Evolutionary conservation across 2,888 invertebrate genomes (phyloP), one percentile per base, ranked within the genome.

Genomic region (Euzetes globulus): DNA sequence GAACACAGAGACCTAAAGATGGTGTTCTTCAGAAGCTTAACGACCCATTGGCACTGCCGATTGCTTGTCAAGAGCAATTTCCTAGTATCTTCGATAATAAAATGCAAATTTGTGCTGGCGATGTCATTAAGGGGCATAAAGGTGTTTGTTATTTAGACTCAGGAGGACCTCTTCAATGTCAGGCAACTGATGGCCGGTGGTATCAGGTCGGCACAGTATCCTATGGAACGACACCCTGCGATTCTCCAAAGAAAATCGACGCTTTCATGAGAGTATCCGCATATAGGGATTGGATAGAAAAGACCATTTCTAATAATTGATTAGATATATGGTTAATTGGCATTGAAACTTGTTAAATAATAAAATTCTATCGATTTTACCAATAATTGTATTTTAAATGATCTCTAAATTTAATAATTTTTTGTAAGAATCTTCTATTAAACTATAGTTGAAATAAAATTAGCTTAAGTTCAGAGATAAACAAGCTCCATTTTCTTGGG

Each of bases 141-240:
- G 81, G 76, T 79, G 82, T 6, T 78, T 74, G 74, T 33, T n/a
- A 5, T n/a, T 33, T n/a, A 13, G 73, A 73, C 47, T 65, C 73
- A 1, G 73, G 73, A 15, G 55, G 73, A 37, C 73, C 73, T 13
- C 63, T 63, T 19, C 52, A 52, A 15, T 73, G 73, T n/a, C 81
- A 41, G 17, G 25, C 17, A 1, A 27, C 13, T 29, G 50, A 63
- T 25, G 52, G 25, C 5, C 9, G 19, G n/a, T 73, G 73, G 73
- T 68, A 68, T 52, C 73, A 73, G 47, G 4, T 73, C 2, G 73
- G 73, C 25, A 29, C 68, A 1, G 19, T 19, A 4, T 73, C 73
- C 2, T 73, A 63, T 19, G 73, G 73, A 2, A 5, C 9, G 9
- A 9, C 6, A 5, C 41, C 45, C 7, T 73, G 73, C 37, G 73